Evolutionary conservation across 2,113 vertebrate species (phyloP).

Genomic region (Microcebus lehilahytsara): DNA sequence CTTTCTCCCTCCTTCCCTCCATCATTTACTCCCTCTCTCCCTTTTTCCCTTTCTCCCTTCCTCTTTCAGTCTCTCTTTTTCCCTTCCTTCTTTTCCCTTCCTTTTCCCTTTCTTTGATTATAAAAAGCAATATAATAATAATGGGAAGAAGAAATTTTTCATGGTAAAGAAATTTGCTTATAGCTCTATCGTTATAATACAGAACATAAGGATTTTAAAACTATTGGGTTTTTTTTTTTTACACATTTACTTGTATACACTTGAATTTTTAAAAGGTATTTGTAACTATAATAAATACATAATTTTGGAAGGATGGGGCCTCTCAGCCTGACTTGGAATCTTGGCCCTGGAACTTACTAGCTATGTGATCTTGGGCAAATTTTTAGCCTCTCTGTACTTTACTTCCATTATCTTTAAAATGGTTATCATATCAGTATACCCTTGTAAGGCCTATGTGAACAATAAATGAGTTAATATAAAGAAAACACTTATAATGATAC

Average conservation of each 20-base stretch:
- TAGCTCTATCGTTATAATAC: not conserved
- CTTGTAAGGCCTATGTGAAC: not conserved
- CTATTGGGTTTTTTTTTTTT: not conserved
- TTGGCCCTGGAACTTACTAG: not conserved
- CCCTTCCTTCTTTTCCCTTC: not conserved
- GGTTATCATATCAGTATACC: not conserved
- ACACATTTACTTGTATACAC: not conserved
- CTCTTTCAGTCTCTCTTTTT: not conserved
- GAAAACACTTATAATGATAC: not conserved
- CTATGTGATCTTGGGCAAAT: not conserved
- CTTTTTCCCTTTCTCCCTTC: not conserved
- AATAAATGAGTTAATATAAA: not conserved
- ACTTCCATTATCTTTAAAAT: conserved; percentile 11
- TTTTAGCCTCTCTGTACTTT: conserved; percentile 5
- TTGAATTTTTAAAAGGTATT: not conserved
- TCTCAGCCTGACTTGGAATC: not conserved
- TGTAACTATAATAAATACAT: not conserved
- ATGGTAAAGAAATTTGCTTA: not conserved
- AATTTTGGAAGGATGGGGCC: not conserved
- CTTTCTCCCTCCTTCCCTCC: not conserved
- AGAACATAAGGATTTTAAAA: not conserved
- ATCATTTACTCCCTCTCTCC: not conserved
- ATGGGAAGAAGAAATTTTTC: not conserved
- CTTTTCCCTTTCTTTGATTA: not conserved
- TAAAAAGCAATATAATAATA: not conserved